phyloP scores from a whole-genome alignment of 1,140 invertebrate genomes.

The Drosophila malerkotliana region DNA sequence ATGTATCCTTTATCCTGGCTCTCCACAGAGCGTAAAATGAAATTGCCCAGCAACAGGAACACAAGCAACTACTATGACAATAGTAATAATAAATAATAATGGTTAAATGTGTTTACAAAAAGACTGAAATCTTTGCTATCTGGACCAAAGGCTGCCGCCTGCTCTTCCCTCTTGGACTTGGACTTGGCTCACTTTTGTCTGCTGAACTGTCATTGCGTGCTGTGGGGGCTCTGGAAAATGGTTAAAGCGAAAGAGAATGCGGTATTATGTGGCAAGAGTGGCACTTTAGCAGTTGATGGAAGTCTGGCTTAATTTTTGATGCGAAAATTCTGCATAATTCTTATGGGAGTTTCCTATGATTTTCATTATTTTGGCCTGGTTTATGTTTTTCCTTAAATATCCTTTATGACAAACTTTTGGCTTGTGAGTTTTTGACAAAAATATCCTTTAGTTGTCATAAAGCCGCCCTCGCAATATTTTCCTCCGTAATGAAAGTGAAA shows the following conservation, averaged over 20 bases:
- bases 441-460: background rate
- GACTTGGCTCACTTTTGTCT: slow-evolving; percentile 59
- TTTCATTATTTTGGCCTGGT: background rate
- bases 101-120: slow-evolving; percentile 50
- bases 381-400: background rate
- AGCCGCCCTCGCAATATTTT: slow-evolving; percentile 43
- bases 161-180: slow-evolving; percentile 35
- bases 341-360: slow-evolving; percentile 3
- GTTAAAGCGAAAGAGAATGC: slow-evolving; percentile 31
- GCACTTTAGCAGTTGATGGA: slow-evolving; percentile 24
- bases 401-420: too few species aligned
- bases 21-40: slow-evolving; percentile 51
- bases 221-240: background rate
- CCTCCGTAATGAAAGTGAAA: slow-evolving; percentile 75
- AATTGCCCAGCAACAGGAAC: slow-evolving; percentile 60
- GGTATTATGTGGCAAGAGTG: slow-evolving; percentile 40
- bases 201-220: slow-evolving; percentile 40
- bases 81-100: slow-evolving; percentile 70
- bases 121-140: slow-evolving; percentile 39
- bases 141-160: slow-evolving; percentile 20
- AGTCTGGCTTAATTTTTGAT: slow-evolving; percentile 19
- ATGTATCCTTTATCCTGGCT: background rate
- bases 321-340: slow-evolving; percentile 21
- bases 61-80: slow-evolving; percentile 31
- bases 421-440: too few species aligned